Evolutionary conservation across 2,797 vertebrate genomes (phyloP).

Genomic region (Microhierax caerulescens): DNA sequence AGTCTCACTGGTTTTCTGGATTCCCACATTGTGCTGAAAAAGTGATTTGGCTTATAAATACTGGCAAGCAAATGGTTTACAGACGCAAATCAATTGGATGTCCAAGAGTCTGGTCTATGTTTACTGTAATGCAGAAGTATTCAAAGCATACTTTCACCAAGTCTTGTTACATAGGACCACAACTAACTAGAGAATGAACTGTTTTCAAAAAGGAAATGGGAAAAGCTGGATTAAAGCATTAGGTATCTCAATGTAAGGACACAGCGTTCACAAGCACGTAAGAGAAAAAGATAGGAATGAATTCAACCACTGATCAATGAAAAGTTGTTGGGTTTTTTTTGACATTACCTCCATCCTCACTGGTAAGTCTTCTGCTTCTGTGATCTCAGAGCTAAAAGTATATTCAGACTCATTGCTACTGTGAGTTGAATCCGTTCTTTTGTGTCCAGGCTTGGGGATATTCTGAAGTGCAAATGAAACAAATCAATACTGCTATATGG

Average conservation of each 20-base stretch:
- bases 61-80: not conserved
- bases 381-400: constrained; percentile 93
- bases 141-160: not conserved
- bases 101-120: not conserved
- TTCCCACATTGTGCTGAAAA: not conserved
- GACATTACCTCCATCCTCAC: constrained; percentile 83
- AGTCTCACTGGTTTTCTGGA: not conserved
- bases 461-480: constrained; percentile 73
- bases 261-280: not conserved
- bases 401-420: constrained; percentile 99
- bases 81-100: not conserved
- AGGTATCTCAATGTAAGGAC: not conserved
- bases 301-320: not conserved
- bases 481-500: not conserved
- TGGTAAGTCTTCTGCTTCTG: constrained; percentile 89
- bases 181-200: not conserved
- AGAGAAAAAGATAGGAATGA: not conserved
- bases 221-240: not conserved
- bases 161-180: not conserved
- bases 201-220: not conserved
- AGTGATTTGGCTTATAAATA: not conserved
- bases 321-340: not conserved
- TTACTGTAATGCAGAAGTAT: not conserved
- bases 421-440: constrained; percentile 94
- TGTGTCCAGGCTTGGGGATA: constrained; percentile 91